Evolutionary conservation across 2,113 vertebrate species (phyloP).

Genomic region (Motacilla tschutschensis): DNA sequence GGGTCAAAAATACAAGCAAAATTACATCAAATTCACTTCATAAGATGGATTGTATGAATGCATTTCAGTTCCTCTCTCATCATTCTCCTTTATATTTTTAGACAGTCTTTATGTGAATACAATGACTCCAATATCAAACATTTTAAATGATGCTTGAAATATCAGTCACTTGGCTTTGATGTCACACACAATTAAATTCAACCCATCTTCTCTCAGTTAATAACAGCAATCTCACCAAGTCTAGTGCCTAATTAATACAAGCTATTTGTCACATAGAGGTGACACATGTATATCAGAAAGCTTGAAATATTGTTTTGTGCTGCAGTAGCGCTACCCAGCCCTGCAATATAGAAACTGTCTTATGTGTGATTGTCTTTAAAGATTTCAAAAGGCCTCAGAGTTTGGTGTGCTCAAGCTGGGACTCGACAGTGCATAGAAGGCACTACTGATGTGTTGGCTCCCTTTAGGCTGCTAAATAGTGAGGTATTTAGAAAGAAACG

Average conservation of each 20-base stretch:
- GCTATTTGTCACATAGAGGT: conserved; percentile 99
- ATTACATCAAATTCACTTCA: conserved; percentile 85
- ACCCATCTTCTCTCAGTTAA: conserved; percentile 97
- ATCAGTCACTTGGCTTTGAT: conserved; percentile 99
- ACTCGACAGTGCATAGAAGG: conserved; percentile 73
- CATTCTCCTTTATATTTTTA: conserved; percentile 97
- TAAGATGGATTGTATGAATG: conserved; percentile 80
- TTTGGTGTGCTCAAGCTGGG: conserved; percentile 79
- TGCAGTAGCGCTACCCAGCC: conserved; percentile 71
- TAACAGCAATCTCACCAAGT: conserved; percentile 98
- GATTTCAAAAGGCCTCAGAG: conserved; percentile 77
- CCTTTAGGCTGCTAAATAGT: conserved; percentile 76
- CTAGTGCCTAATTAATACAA: conserved; percentile 99
- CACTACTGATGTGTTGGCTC: conserved; percentile 70
- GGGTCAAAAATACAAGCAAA: conserved; percentile 62
- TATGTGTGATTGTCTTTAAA: conserved; percentile 80
- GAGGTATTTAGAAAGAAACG: conserved; percentile 67
- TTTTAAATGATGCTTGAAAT: conserved; percentile 99
- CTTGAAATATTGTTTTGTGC: conserved; percentile 82
- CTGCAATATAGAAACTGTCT: conserved; percentile 71
- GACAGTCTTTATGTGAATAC: conserved; percentile 96
- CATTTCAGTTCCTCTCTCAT: conserved; percentile 87
- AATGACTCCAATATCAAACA: conserved; percentile 99
- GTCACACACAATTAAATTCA: conserved; percentile 99
- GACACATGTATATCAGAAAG: conserved; percentile 98